These are phyloP conservation scores for Empidonax traillii DNA, from an alignment of 2,113 vertebrate genomes.

Conservation along the genomic window DNA sequence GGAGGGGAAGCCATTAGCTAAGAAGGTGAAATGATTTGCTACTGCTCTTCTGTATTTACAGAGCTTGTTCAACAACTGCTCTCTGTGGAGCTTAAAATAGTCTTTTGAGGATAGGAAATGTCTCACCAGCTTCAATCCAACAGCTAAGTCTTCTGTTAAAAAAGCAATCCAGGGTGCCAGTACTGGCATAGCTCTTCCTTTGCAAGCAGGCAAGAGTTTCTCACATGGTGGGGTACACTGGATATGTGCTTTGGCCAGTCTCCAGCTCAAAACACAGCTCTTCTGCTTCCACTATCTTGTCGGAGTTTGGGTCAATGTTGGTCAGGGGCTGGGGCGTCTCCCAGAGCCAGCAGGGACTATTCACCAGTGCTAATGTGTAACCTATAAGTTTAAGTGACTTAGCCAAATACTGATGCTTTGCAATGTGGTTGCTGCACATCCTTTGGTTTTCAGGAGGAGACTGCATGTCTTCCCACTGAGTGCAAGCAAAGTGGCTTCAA, in stretches of 20 bases:
- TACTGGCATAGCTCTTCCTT: not conserved
- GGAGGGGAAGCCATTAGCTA: not conserved
- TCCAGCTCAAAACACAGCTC: not conserved
- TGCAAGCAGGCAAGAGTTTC: not conserved
- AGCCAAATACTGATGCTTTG: not conserved
- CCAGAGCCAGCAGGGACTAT: not conserved
- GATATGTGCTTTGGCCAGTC: not conserved
- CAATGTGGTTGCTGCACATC: not conserved
- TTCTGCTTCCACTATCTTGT: not conserved
- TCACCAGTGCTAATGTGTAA: not conserved
- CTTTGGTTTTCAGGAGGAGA: not conserved
- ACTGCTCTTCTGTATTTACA: not conserved
- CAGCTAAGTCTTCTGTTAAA: not conserved
- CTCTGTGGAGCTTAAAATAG: conserved; percentile 15
- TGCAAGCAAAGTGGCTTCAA: not conserved
- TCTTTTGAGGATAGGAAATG: not conserved
- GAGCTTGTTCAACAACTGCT: not conserved
- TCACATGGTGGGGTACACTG: not conserved
- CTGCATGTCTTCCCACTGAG: not conserved
- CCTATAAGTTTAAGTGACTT: not conserved
- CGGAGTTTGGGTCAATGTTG: not conserved
- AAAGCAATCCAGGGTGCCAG: not conserved
- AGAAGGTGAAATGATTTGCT: not conserved
- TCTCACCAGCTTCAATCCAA: conserved; percentile 15
- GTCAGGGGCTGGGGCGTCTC: not conserved